Evolutionary conservation across 2,113 vertebrate genomes (phyloP).

Genomic region (Chloropsis hardwickii): DNA sequence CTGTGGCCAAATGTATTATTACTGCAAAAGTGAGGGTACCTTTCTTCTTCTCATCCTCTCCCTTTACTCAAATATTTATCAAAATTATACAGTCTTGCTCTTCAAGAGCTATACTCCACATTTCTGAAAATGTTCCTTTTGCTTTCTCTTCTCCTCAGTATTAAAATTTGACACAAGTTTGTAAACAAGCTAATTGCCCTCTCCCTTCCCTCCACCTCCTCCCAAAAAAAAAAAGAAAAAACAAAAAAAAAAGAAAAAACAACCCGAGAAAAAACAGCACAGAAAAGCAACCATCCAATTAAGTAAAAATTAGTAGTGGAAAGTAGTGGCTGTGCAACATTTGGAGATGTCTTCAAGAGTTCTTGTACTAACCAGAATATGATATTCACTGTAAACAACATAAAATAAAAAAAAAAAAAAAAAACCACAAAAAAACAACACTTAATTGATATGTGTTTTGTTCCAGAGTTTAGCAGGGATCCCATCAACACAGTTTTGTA

Average conservation of each 20-base stretch:
- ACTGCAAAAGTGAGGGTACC: not conserved
- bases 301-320: not conserved
- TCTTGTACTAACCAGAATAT: not conserved
- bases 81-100: not conserved
- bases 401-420: not conserved
- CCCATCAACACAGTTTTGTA: not conserved
- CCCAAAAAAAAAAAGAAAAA: not conserved
- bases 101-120: not conserved
- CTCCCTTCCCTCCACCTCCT: too few species aligned
- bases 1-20: not conserved
- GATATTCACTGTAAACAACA: not conserved
- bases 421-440: not conserved
- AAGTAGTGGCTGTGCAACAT: not conserved
- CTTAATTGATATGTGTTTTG: accelerated
- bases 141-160: not conserved
- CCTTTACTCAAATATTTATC: not conserved
- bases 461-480: not conserved
- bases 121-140: not conserved
- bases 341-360: not conserved
- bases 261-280: not conserved
- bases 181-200: not conserved
- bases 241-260: too few species aligned
- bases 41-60: not conserved
- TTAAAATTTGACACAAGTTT: not conserved
- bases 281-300: not conserved